A percentile compares a stretch with the other conserved stretches of the same genome.
Conservation (phyloP, 2,888 invertebrate genomes). For the Trachelus iudaicus region DNA sequence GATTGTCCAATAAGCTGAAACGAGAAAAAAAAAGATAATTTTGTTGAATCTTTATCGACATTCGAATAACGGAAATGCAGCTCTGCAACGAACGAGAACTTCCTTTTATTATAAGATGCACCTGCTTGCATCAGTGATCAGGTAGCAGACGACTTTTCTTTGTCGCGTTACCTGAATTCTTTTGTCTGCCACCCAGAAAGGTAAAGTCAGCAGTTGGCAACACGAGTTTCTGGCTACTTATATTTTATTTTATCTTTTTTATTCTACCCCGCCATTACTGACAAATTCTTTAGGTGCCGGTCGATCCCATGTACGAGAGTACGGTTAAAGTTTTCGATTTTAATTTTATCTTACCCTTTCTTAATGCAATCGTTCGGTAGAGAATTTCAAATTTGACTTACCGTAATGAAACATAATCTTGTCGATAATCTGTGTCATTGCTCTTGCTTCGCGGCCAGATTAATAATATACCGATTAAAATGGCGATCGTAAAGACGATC, state of each 20-base stretch:
- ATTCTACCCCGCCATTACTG: not conserved
- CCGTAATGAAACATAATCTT: constrained; percentile 42
- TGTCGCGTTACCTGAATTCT: constrained; percentile 1
- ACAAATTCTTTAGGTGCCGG: not conserved
- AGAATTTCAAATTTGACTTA: constrained; percentile 19
- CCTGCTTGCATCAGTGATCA: not conserved
- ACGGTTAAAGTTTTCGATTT: constrained; percentile 9
- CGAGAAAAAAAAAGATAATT: constrained; percentile 17
- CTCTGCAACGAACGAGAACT: not conserved
- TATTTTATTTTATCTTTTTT: not conserved
- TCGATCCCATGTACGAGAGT: constrained; percentile 1
- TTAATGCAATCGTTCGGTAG: not conserved
- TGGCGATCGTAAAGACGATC: constrained; percentile 35
- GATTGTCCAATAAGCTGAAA: constrained; percentile 71
- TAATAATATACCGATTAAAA: constrained; percentile 44
- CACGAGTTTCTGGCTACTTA: not conserved
- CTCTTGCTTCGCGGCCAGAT: constrained; percentile 46
- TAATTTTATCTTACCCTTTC: not conserved
- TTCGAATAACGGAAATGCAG: not conserved
- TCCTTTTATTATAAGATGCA: not conserved
- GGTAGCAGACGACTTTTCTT: not conserved
- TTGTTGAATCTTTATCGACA: not conserved
- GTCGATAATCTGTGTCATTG: constrained; percentile 32
- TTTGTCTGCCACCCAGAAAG: not conserved
- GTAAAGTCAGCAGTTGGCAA: not conserved